Conservation (phyloP, 1,140 invertebrate genomes). For the Sminthurides bifidus region DNA sequence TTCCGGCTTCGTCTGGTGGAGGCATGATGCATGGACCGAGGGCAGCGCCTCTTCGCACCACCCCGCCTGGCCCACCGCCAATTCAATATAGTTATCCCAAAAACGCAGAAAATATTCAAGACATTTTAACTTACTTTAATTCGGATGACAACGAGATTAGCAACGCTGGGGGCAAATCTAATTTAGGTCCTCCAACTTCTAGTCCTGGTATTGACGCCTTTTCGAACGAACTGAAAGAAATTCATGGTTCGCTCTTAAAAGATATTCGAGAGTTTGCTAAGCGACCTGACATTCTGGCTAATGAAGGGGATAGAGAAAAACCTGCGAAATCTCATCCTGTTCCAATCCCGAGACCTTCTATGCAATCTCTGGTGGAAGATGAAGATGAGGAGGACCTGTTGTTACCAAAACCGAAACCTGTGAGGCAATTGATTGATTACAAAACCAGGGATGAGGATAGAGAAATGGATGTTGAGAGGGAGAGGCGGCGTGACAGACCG, state of each 20-base stretch:
- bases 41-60: neutral
- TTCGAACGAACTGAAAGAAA: slow-evolving; percentile 26
- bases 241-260: slow-evolving; percentile 26
- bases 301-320: neutral
- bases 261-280: slow-evolving; percentile 31
- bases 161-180: neutral
- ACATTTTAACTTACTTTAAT: slow-evolving; percentile 28
- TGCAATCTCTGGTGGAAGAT: neutral
- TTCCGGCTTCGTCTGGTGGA: neutral
- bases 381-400: slow-evolving; percentile 20
- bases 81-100: slow-evolving; percentile 27
- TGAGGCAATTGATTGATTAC: slow-evolving; percentile 23
- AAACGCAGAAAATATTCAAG: slow-evolving; percentile 31
- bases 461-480: neutral
- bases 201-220: neutral
- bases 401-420: slow-evolving; percentile 24
- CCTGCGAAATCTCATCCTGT: neutral
- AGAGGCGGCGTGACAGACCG: neutral
- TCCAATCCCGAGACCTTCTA: neutral
- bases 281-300: slow-evolving; percentile 13
- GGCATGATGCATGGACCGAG: neutral
- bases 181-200: neutral
- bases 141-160: slow-evolving; percentile 9
- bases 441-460: neutral
- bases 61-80: neutral